phyloP scores from a whole-genome alignment of 1,140 invertebrate genomes.

The Harlomillsia oculata region DNA sequence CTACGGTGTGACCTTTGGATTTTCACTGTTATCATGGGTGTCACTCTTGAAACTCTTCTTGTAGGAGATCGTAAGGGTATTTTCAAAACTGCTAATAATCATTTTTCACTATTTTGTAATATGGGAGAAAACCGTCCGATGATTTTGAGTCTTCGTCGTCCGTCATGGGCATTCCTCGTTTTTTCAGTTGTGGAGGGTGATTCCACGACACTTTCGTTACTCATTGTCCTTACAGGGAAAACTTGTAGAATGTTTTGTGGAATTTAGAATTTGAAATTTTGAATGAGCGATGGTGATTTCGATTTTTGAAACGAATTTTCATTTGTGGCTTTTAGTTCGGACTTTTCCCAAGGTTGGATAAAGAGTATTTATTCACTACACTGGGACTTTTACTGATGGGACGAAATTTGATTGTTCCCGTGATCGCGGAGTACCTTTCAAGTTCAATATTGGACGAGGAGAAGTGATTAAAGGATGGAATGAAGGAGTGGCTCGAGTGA shows the following conservation, averaged over 20 bases:
- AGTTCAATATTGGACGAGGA: conserved; percentile 83
- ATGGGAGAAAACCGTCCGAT: too few species aligned
- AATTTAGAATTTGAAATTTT: background rate
- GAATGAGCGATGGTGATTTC: background rate
- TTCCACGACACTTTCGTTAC: background rate
- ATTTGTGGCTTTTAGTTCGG: conserved; percentile 53
- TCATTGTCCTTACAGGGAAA: background rate
- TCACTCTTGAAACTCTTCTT: conserved; percentile 8
- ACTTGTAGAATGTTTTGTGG: background rate
- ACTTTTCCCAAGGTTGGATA: conserved; percentile 86
- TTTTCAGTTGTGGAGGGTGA: background rate
- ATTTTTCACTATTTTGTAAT: too few species aligned
- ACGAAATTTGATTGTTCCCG: conserved; percentile 87
- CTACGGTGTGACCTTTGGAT: too few species aligned
- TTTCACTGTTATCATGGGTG: conserved; percentile 22
- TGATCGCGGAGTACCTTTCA: conserved; percentile 82
- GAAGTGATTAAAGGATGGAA: conserved; percentile 96
- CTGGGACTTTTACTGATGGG: conserved; percentile 67
- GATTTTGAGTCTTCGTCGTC: too few species aligned
- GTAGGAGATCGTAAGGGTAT: conserved; percentile 18
- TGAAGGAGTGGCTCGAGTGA: conserved; percentile 80
- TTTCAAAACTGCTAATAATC: too few species aligned
- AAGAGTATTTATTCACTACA: conserved; percentile 88
- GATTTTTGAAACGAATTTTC: too few species aligned
- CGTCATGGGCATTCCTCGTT: background rate